These are phyloP conservation scores for Myioborus miniatus DNA, from an alignment of 2,797 vertebrate species.

Conservation along the genomic window DNA sequence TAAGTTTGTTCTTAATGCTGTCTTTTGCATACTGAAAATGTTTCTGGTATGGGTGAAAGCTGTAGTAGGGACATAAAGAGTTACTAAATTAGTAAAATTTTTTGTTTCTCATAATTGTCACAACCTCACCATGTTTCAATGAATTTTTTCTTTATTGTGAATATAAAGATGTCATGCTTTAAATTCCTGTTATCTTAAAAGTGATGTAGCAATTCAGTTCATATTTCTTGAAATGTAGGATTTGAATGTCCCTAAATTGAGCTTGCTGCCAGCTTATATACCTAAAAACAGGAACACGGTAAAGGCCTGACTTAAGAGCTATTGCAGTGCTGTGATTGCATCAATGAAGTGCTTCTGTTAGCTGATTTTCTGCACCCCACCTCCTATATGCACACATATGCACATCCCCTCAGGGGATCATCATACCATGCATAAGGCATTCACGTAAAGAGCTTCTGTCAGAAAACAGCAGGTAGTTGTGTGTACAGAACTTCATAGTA, in stretches of 20 bases:
- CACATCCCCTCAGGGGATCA: neutral
- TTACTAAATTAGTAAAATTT: neutral
- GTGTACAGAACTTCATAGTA: neutral
- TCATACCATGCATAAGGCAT: neutral
- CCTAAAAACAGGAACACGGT: neutral
- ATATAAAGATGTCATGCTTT: neutral
- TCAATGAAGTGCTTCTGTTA: neutral
- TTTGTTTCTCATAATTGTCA: neutral
- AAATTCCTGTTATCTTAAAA: neutral
- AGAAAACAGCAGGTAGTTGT: neutral
- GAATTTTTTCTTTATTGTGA: neutral
- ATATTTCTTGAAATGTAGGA: neutral
- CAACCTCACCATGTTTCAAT: neutral
- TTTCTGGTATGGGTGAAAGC: neutral
- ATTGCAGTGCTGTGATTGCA: neutral
- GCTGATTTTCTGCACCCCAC: neutral
- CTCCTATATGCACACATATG: accelerated
- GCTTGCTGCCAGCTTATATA: neutral
- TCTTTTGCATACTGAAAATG: neutral
- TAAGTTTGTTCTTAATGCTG: slow-evolving; percentile 73
- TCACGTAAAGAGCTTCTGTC: neutral
- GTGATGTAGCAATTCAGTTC: neutral
- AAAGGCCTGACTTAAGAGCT: neutral
- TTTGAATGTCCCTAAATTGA: neutral
- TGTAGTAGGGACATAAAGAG: neutral